Evolutionary conservation across 2,888 invertebrate genomes (phyloP).

Genomic region (Toxonevra muliebris): DNA sequence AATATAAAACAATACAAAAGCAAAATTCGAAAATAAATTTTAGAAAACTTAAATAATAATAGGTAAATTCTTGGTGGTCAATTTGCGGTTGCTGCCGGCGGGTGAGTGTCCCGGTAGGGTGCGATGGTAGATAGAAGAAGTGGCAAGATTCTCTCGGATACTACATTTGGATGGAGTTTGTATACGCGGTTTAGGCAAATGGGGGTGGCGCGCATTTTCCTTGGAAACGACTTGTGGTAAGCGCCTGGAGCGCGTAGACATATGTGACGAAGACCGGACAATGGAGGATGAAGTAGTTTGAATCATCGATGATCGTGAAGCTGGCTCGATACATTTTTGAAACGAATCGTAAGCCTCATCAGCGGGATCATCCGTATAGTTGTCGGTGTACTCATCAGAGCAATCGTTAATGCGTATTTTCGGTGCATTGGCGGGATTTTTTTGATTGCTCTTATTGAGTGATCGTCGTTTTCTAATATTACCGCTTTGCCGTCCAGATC

Average conservation of each 20-base stretch:
- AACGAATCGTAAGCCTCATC: constrained; percentile 47
- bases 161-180: constrained; percentile 42
- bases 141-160: constrained; percentile 9
- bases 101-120: constrained; percentile 37
- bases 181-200: constrained; percentile 40
- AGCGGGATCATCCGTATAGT: constrained; percentile 23
- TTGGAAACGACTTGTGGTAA: constrained; percentile 30
- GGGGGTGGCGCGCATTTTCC: constrained; percentile 39
- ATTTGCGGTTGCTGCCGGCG: constrained; percentile 45
- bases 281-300: constrained; percentile 19
- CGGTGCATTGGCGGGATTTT: constrained; percentile 27
- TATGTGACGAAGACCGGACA: not conserved
- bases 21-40: constrained; percentile 7
- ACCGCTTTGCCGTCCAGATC: constrained; percentile 51
- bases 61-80: constrained; percentile 56
- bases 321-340: constrained; percentile 49
- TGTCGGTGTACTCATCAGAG: constrained; percentile 17
- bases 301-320: constrained; percentile 47
- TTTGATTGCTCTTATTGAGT: constrained; percentile 17
- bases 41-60: constrained; percentile 49
- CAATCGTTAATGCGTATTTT: constrained; percentile 33
- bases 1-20: constrained; percentile 6
- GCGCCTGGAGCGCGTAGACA: constrained; percentile 31
- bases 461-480: constrained; percentile 46
- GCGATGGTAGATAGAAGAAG: constrained; percentile 21